Evolutionary conservation across 23 tunicate genomes (phyloP).

Genomic region (Trididemnum clinides): DNA sequence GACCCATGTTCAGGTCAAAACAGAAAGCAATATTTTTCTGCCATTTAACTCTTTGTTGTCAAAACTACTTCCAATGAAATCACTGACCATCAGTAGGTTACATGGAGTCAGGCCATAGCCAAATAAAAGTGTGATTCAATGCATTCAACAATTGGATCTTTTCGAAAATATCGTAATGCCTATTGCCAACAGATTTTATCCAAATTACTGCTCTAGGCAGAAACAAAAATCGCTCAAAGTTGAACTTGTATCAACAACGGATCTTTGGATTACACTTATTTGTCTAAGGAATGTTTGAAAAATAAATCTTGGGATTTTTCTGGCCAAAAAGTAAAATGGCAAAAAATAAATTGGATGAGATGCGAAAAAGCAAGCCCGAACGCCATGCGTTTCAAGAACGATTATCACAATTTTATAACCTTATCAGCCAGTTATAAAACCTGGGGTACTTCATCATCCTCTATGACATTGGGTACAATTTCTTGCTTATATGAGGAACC

Average conservation of each 20-base stretch:
- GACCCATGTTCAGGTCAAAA: slow-evolving; percentile 1
- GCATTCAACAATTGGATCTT: neutral
- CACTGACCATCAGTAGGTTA: neutral
- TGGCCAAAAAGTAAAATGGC: neutral
- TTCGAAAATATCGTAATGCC: neutral
- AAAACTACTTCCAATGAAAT: neutral
- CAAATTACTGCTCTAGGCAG: neutral
- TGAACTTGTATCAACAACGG: neutral
- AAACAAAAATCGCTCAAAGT: neutral
- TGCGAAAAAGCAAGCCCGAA: neutral
- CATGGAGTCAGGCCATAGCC: slow-evolving; percentile 3
- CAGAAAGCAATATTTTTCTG: neutral
- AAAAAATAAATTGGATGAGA: neutral
- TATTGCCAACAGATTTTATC: neutral
- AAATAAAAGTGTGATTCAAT: neutral
- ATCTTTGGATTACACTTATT: neutral
- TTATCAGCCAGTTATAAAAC: neutral
- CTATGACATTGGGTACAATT: neutral
- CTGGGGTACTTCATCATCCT: neutral
- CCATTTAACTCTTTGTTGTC: neutral
- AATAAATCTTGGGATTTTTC: neutral
- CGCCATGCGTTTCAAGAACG: neutral
- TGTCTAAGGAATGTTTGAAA: neutral
- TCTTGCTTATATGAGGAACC: neutral
- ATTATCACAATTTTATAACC: neutral